Base-by-base conservation (phyloP, 1,140 invertebrate species). In the Myzus persicae region DNA sequence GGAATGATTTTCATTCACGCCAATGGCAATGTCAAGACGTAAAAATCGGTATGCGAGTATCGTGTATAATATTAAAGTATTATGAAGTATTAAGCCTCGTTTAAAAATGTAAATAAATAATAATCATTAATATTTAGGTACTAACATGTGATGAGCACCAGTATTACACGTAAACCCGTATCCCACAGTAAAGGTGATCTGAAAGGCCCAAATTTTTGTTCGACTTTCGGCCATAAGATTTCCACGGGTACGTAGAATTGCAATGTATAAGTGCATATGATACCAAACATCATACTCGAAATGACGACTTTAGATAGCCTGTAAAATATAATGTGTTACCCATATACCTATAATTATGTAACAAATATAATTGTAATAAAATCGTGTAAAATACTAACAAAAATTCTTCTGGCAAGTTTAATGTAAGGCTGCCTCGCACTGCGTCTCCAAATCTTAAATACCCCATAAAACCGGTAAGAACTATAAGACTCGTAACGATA, bases 201-300 rank as follows among this genome's bases (percentile, higher is more conserved):
- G n/a, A 92, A 92, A 14, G 90, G 90, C 6, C 90, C 90, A 7
- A 82, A 92, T 48, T 42, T 82, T 31, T 85, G 84, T 6, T 84
- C 42, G 20, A 93, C 94, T 76, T 94, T 94, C 11, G 93, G 93
- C 94, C 94, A 94, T 90, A 99, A 97, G 91, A 99, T 98, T 94
- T 98, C 97, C 95, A 99, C 97, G 1, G 99, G 98, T 0, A 99
- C 98, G 95, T 99, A 99, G 95, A 99, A 98, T 95, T 99, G 99
- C 24, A 99, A 96, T 81, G 97, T 97, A 95, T 99, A 99, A 0
- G 98, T 98, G 59, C 99, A 96, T 95, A 99, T 98, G 59, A 99
- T 98, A 9, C 98, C 98, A 1, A 99, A 94, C 3, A 98, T 97
- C 95, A 99, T 99, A 96, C 98, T 97, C 2, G 99, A 90, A 94